Base-by-base conservation (phyloP, 2,888 invertebrate genomes). In the Unio pictorum region DNA sequence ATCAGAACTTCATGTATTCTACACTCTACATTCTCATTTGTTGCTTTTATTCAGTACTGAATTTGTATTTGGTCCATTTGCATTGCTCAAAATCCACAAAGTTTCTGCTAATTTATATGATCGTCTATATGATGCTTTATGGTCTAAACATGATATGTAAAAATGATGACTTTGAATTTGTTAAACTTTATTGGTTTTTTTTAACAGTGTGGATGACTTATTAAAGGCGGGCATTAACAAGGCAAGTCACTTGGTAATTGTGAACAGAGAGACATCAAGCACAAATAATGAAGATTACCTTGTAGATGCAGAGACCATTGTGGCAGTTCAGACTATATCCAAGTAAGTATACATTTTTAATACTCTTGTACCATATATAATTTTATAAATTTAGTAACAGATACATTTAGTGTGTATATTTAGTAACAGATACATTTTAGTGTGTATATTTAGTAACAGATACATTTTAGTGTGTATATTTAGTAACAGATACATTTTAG, bases 241-340 rank as follows among this genome's bases (percentile, higher is more conserved):
- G 73, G 97, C 98, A 7, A 98, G 98, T 91, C 98, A 97, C 89
- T 97, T 99, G 60, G 97, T 98, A 56, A 93, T 93, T 76, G 96
- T 98, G 60, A 99, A 99, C 91, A 97, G 98, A 90, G 98, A 98
- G 90, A 61, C 72, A 15, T 92, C 95, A 67, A 96, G 95, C 64
- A 97, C 97, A 91, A 96, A 96, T 1, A 96, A 97, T 1, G 98
- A 99, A 90, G 98, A 98, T 88, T 96, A 96, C 56, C 92, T 98
- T 59, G 95, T 97, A n/a, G 99, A 99, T 91, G 98, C 98, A 90
- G 98, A 98, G 91, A 99, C 99, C n/a, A 99, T 99, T 84, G 97
- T 99, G 26, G 97, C 98, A 66, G 98, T 98, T 64, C 98, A 99
- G 91, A 98, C 97, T n/a, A 98, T 98, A 95, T 98, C 98, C 93